Percentiles rank a stretch among this genome's conserved stretches.
Evolutionary conservation across 2,113 vertebrate species (phyloP).

Genomic region (Cyprinodon variegatus): DNA sequence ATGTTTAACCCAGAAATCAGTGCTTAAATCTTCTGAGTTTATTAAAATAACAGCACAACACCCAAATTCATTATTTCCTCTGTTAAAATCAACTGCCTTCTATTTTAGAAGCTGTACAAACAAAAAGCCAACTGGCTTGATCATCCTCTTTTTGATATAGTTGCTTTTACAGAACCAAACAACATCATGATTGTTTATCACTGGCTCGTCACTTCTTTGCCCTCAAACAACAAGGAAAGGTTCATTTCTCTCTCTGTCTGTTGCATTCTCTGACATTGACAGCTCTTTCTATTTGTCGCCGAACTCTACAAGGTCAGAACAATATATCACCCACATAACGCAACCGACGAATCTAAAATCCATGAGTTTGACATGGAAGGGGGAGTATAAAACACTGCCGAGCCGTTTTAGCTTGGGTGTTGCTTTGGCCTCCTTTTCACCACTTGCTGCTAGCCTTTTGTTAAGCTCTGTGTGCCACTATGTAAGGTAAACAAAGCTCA

Average conservation of each 20-base stretch:
- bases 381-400: background rate
- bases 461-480: conserved; percentile 4
- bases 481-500: conserved; percentile 32
- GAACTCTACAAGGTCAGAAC: background rate
- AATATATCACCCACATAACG: background rate
- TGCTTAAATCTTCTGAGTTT: background rate
- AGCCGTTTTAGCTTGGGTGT: background rate
- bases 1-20: background rate
- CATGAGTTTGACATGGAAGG: background rate
- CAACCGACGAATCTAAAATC: background rate
- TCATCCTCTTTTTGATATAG: background rate
- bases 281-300: background rate
- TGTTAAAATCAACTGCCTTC: background rate
- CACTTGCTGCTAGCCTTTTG: conserved; percentile 23
- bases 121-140: background rate
- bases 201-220: background rate
- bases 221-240: background rate
- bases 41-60: background rate
- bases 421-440: background rate
- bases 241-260: background rate
- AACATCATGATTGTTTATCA: background rate
- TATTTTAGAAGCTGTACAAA: background rate
- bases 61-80: background rate
- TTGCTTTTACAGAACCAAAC: background rate
- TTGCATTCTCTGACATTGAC: background rate